phyloP scores from a whole-genome alignment of 2,797 vertebrate genomes.

The Cyprinella venusta region DNA sequence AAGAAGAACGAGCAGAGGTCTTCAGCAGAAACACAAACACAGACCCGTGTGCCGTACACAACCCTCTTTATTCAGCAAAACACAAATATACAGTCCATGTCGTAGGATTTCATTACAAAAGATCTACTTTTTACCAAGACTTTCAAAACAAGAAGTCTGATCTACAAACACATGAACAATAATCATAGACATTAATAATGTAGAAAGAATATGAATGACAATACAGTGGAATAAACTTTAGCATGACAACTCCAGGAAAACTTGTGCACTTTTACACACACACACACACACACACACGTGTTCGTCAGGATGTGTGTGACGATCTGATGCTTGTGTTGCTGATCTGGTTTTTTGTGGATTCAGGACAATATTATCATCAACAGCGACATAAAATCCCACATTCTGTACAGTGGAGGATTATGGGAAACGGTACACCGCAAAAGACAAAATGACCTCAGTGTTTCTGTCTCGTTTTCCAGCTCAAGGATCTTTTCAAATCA shows the following conservation, averaged over 20 bases:
- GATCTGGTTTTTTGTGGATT: neutral
- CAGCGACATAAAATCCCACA: neutral
- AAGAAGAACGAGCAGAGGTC: too few relatives aligned
- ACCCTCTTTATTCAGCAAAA: slow-evolving; percentile 41
- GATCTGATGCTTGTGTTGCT: neutral
- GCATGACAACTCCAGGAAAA: slow-evolving; percentile 18
- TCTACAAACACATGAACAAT: slow-evolving; percentile 16
- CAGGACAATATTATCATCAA: neutral
- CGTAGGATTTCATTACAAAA: slow-evolving; percentile 37
- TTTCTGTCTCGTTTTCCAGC: neutral
- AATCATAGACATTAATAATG: neutral
- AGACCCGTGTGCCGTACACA: neutral
- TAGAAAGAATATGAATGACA: neutral
- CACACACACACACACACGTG: too few relatives aligned
- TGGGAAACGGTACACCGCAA: neutral
- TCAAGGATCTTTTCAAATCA: neutral
- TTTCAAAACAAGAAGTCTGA: neutral
- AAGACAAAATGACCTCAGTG: neutral
- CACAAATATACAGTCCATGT: neutral
- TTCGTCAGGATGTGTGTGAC: neutral
- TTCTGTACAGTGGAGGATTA: neutral
- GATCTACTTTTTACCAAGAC: slow-evolving; percentile 12
- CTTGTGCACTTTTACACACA: neutral
- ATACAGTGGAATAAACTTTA: neutral
- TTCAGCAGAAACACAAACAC: neutral